These are phyloP conservation scores for Herminia tarsipennalis DNA, from an alignment of 2,888 invertebrate species.

Conservation along the genomic window DNA sequence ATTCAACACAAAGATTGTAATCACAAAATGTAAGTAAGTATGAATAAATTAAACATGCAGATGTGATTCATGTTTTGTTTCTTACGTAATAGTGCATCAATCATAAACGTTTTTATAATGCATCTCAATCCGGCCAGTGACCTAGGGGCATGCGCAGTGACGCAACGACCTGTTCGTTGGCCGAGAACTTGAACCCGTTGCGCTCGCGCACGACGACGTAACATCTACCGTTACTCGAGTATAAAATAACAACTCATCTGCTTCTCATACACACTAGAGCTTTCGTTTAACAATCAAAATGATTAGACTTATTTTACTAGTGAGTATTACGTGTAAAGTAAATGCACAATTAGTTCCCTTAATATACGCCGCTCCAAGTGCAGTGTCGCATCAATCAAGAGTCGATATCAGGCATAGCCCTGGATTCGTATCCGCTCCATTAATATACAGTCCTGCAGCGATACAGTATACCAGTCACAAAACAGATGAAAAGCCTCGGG, in stretches of 20 bases:
- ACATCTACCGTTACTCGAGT: slow-evolving; percentile 72
- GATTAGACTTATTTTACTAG: slow-evolving; percentile 58
- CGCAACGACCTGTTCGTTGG: slow-evolving; percentile 66
- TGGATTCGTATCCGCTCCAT: slow-evolving; percentile 53
- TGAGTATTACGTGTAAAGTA: slow-evolving; percentile 50
- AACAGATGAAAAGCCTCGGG: slow-evolving; percentile 40
- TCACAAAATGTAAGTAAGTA: too few species aligned
- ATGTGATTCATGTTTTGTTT: slow-evolving; percentile 13
- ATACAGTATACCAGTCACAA: slow-evolving; percentile 48
- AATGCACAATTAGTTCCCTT: slow-evolving; percentile 61
- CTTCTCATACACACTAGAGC: slow-evolving; percentile 46
- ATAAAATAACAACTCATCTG: slow-evolving; percentile 69
- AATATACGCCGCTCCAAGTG: slow-evolving; percentile 79
- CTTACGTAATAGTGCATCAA: slow-evolving; percentile 32
- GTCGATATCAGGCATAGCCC: slow-evolving; percentile 76
- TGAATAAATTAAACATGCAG: slow-evolving; percentile 8
- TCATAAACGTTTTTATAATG: slow-evolving; percentile 46
- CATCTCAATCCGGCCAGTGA: slow-evolving; percentile 73
- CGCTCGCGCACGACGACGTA: slow-evolving; percentile 53
- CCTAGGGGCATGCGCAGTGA: slow-evolving; percentile 57
- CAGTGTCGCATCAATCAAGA: slow-evolving; percentile 85
- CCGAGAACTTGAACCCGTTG: slow-evolving; percentile 78
- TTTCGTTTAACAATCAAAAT: slow-evolving; percentile 56
- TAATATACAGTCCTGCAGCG: slow-evolving; percentile 62
- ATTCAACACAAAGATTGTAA: slow-evolving; percentile 8